Evolutionary conservation across 2,797 vertebrate genomes (phyloP).

Genomic region (Xiphorhynchus erythropygius): DNA sequence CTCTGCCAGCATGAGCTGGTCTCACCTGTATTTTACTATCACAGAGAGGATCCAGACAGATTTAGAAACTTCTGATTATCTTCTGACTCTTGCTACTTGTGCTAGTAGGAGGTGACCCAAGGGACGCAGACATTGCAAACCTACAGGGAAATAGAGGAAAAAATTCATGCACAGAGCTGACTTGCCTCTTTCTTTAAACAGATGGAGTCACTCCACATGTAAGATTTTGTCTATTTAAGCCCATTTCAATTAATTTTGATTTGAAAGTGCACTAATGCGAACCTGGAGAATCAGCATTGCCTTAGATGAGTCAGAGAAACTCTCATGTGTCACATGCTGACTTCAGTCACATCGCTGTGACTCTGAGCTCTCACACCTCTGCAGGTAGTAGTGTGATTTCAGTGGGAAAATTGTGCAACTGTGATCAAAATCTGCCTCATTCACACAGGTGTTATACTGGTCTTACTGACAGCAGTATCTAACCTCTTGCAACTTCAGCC

Average conservation of each 20-base stretch:
- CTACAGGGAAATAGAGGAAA: background rate
- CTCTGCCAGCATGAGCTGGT: background rate
- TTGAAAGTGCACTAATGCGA: background rate
- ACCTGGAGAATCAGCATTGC: background rate
- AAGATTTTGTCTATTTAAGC: background rate
- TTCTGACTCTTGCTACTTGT: background rate
- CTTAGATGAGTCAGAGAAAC: slow-evolving; percentile 42
- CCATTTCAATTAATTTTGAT: background rate
- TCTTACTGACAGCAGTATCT: background rate
- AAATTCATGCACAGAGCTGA: background rate
- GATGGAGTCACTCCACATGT: background rate
- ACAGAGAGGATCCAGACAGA: background rate
- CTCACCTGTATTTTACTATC: background rate
- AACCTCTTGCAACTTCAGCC: background rate
- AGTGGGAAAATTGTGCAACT: background rate
- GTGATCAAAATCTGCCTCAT: background rate
- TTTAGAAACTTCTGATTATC: background rate
- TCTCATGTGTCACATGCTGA: slow-evolving; percentile 13
- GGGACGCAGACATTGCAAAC: background rate
- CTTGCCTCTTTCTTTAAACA: background rate
- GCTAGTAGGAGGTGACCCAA: background rate
- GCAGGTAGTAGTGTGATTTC: background rate
- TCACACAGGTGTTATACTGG: background rate
- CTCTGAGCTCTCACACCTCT: background rate
- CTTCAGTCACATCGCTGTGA: background rate